Evolutionary conservation across 2,888 invertebrate species (phyloP), one percentile per base, ranked within the genome.

Genomic region (Eupelmus urozonus): DNA sequence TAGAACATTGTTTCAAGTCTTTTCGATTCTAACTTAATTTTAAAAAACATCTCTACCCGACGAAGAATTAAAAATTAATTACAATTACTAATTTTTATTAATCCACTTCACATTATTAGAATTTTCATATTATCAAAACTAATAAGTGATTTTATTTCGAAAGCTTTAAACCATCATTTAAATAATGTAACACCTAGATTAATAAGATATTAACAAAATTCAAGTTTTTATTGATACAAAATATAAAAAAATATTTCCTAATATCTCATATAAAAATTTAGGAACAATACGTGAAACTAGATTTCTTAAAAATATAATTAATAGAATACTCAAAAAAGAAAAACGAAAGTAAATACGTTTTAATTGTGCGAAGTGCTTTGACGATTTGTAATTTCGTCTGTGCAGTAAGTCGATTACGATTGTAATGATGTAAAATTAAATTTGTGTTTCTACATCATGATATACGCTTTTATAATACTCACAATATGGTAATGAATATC

Each of bases 1-100:
- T 77, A 71, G 60, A 77, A 77, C 60, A 80, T 77, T 45, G 29
- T 77, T 65, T 73, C 53, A 74, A 76, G 76, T 80, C 76, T 67
- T 80, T 74, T 80, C 66, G 34, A 69, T 76, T 73, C 16, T 51
- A 72, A 60, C n/a, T 13, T 49, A 66, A 71, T 57, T 57, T 25
- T 62, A 49, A 71, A 45, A 40, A 16, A 42, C 25, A 25, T 62
- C 23, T 11, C 20, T 42, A 42, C 59, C 49, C 40, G 62, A n/a
- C 20, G 23, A 42, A 13, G 18, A 69, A 69, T 23, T n/a, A 25
- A 69, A 53, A 9, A 9, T 40, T 42, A 69, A 69, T 18, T 40
- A 23, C 13, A 63, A 63, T 40, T 2, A 67, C 23, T 16, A 29
- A 51, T 16, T 59, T 27, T 60, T 27, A 9, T 51, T 51, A 34